phyloP scores from a whole-genome alignment of 2,113 vertebrate species.

The Tachysurus fulvidraco region DNA sequence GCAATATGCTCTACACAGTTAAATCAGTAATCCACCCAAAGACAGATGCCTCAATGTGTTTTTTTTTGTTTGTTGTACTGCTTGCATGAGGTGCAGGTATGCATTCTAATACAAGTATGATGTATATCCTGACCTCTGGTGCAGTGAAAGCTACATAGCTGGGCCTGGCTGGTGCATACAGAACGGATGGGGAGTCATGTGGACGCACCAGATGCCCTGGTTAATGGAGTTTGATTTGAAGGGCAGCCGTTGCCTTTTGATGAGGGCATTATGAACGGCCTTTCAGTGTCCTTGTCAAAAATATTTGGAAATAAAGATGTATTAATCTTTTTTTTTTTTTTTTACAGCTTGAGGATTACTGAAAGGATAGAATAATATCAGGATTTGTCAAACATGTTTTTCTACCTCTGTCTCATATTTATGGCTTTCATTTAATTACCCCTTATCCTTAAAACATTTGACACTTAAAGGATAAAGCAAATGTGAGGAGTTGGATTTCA shows the following conservation, averaged over 20 bases:
- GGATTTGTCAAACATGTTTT: background rate
- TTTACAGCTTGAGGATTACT: background rate
- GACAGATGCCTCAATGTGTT: background rate
- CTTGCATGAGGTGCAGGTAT: conserved; percentile 20
- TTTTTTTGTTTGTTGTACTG: background rate
- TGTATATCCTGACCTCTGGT: conserved; percentile 46
- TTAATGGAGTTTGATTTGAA: conserved; percentile 54
- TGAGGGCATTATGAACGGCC: conserved; percentile 17
- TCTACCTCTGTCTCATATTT: background rate
- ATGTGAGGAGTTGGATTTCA: too few species aligned
- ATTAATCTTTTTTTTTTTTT: background rate
- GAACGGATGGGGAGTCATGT: conserved; percentile 40
- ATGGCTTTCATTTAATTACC: background rate
- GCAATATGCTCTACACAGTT: background rate
- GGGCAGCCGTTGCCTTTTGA: conserved; percentile 20
- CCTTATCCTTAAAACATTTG: background rate
- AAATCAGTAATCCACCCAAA: background rate
- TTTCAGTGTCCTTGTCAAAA: conserved; percentile 14
- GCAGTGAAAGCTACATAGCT: conserved; percentile 31
- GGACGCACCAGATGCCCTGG: conserved; percentile 43
- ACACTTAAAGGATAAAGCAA: background rate
- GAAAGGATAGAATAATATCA: background rate
- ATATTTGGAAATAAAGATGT: conserved; percentile 13
- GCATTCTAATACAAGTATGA: conserved; percentile 23
- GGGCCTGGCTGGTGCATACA: conserved; percentile 36